Percentiles rank a stretch among this genome's conserved stretches.
Conservation (phyloP, 2,113 vertebrate genomes). For the Carassius carassius region DNA sequence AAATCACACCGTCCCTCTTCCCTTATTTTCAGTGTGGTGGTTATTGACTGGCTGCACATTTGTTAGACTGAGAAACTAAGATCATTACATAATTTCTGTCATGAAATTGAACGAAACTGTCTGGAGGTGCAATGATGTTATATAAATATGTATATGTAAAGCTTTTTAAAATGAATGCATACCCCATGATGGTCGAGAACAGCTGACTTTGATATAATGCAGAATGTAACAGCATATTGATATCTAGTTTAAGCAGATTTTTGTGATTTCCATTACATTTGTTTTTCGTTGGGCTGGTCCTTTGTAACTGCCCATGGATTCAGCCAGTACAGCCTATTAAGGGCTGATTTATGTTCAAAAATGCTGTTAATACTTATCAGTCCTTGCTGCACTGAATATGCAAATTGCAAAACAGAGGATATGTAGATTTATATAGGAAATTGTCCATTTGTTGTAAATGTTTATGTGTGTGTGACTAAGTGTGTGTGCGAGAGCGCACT, state of each 20-base stretch:
- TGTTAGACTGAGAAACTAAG: background rate
- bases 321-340: background rate
- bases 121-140: background rate
- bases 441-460: constrained; percentile 63
- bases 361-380: constrained; percentile 45
- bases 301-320: constrained; percentile 32
- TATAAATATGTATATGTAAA: background rate
- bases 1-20: background rate
- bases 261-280: background rate
- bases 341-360: constrained; percentile 5
- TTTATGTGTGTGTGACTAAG: constrained; percentile 52
- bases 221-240: background rate
- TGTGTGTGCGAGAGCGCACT: constrained; percentile 53
- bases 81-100: background rate
- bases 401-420: constrained; percentile 61
- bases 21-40: background rate
- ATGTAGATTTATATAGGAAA: constrained; percentile 68
- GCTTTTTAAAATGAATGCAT: background rate
- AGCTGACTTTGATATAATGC: background rate
- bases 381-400: constrained; percentile 71
- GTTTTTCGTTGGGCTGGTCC: background rate
- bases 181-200: background rate
- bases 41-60: background rate
- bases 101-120: background rate
- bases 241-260: background rate